These are phyloP conservation scores for Serranus cabrilla DNA, from an alignment of 2,797 vertebrate genomes.

Conservation along the genomic window DNA sequence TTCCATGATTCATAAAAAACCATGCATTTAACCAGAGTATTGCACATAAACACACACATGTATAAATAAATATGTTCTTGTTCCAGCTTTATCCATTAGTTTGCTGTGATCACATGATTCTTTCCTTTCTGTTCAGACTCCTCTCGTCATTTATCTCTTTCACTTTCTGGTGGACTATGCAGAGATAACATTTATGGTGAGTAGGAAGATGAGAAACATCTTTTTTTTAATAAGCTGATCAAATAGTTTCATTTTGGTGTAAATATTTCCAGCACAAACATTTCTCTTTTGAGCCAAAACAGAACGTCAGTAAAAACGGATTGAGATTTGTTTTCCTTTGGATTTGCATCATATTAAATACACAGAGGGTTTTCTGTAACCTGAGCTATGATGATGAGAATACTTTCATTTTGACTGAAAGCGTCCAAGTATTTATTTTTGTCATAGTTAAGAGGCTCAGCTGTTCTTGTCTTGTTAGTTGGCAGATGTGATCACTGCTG, in stretches of 20 bases:
- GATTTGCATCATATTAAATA: neutral
- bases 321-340: too few species aligned
- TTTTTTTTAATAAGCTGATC: neutral
- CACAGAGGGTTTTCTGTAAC: neutral
- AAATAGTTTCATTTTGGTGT: neutral
- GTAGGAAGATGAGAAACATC: conserved; percentile 51
- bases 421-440: neutral
- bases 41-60: neutral
- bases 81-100: neutral
- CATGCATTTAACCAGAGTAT: neutral
- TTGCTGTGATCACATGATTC: neutral
- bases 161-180: conserved; percentile 97
- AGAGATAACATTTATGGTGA: conserved; percentile 97
- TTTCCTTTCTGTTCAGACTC: conserved; percentile 87
- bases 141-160: conserved; percentile 96
- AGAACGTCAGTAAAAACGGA: neutral
- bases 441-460: neutral
- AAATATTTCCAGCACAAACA: neutral
- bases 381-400: neutral
- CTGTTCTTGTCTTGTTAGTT: conserved; percentile 79
- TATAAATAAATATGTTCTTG: neutral
- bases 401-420: neutral
- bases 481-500: conserved; percentile 92
- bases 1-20: neutral
- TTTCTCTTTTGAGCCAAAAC: neutral